Percentiles rank a stretch among this genome's conserved stretches.
Conservation (phyloP, 2,888 invertebrate species). For the Anaspis maculata region DNA sequence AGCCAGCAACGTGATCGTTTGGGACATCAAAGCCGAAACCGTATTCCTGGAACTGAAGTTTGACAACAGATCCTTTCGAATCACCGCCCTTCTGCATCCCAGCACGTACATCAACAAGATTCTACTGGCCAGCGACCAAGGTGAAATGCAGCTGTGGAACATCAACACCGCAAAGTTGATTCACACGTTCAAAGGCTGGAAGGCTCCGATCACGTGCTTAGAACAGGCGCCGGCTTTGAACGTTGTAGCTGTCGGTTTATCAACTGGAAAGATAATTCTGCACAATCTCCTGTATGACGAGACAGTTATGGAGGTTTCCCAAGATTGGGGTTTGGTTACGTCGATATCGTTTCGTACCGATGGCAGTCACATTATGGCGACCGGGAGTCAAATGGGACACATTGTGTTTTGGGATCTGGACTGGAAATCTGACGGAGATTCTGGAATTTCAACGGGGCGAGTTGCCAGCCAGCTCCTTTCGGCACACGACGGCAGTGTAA, state of each 20-base stretch:
- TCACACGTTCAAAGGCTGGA: slow-evolving; percentile 71
- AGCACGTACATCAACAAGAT: slow-evolving; percentile 92
- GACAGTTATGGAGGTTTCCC: slow-evolving; percentile 72
- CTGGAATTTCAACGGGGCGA: too few species aligned
- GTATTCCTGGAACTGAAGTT: slow-evolving; percentile 62
- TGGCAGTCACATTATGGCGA: slow-evolving; percentile 76
- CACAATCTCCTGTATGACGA: slow-evolving; percentile 84
- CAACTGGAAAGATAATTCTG: slow-evolving; percentile 71
- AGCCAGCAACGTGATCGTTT: slow-evolving; percentile 66
- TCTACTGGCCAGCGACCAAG: slow-evolving; percentile 78
- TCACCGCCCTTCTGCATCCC: slow-evolving; percentile 84
- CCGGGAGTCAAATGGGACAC: slow-evolving; percentile 74
- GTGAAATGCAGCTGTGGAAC: slow-evolving; percentile 84
- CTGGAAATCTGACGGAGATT: too few species aligned
- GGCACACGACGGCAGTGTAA: slow-evolving; percentile 70
- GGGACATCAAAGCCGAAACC: slow-evolving; percentile 73
- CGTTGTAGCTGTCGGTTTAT: slow-evolving; percentile 81
- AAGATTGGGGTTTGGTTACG: slow-evolving; percentile 88
- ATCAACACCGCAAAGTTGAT: slow-evolving; percentile 67
- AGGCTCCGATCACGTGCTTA: slow-evolving; percentile 59
- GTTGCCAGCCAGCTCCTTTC: slow-evolving; percentile 70
- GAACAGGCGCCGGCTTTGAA: slow-evolving; percentile 89
- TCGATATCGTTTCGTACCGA: slow-evolving; percentile 81
- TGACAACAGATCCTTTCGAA: slow-evolving; percentile 58
- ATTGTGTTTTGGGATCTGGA: slow-evolving; percentile 93